Evolutionary conservation across 2,113 vertebrate species (phyloP).

Genomic region (Lucifuga dentata): DNA sequence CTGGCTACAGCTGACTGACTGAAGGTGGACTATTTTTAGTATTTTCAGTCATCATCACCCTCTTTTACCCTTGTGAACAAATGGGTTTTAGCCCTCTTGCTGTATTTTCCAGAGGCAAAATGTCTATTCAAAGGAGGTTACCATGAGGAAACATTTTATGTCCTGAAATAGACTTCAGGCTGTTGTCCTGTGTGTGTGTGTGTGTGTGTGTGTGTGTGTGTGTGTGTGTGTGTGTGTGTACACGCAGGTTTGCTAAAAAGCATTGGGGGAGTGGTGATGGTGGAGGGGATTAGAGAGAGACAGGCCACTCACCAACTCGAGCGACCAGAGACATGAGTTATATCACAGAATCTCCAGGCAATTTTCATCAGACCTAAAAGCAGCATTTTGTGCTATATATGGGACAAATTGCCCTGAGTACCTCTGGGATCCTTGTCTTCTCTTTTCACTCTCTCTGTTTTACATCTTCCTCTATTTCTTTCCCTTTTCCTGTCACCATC

Average conservation of each 20-base stretch:
- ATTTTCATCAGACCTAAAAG: conserved; percentile 33
- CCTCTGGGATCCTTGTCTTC: conserved; percentile 18
- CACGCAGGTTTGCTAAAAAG: conserved; percentile 1
- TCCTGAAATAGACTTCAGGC: conserved; percentile 45
- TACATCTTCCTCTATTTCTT: background rate
- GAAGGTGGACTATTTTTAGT: conserved; percentile 75
- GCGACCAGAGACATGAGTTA: conserved; percentile 5
- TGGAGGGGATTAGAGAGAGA: background rate
- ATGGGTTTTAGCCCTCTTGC: conserved; percentile 50
- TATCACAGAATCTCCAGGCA: conserved; percentile 31
- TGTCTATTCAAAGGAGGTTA: conserved; percentile 32
- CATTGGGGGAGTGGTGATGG: background rate
- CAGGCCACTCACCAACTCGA: conserved; percentile 8
- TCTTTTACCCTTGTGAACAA: conserved; percentile 55
- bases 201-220: background rate
- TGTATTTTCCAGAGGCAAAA: conserved; percentile 22
- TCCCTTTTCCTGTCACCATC: conserved; percentile 18
- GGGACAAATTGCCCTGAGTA: conserved; percentile 29
- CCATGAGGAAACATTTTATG: conserved; percentile 23
- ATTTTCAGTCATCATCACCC: conserved; percentile 33
- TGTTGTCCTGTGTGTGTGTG: conserved; percentile 23
- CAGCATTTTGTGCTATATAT: conserved; percentile 10
- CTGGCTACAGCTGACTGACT: conserved; percentile 51
- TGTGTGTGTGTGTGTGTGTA: conserved; percentile 8
- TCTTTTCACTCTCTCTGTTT: conserved; percentile 2